These are phyloP conservation scores for Brachionus calyciflorus DNA, from an alignment of 1,140 invertebrate genomes.

Conservation along the genomic window DNA sequence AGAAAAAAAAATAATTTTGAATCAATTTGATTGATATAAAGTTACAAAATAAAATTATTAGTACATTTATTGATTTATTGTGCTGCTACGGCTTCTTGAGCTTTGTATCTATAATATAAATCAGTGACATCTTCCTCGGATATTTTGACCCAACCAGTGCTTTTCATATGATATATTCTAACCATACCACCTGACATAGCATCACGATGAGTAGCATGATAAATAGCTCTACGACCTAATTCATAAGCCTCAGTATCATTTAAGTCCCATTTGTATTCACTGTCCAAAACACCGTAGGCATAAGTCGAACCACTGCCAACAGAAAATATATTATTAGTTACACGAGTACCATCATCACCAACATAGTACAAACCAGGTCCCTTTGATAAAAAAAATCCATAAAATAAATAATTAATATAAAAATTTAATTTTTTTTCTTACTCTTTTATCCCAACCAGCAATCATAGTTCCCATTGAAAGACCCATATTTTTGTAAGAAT, in stretches of 20 bases:
- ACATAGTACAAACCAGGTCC: slow-evolving; percentile 94
- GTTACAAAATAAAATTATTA: too few relatives aligned
- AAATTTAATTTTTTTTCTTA: slow-evolving; percentile 57
- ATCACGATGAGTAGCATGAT: slow-evolving; percentile 94
- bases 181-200: slow-evolving; percentile 92
- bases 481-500: slow-evolving; percentile 83
- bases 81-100: slow-evolving; percentile 19
- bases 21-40: too few relatives aligned
- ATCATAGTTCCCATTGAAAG: slow-evolving; percentile 85
- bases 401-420: slow-evolving; percentile 14
- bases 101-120: slow-evolving; percentile 81
- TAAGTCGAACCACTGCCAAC: slow-evolving; percentile 94
- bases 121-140: slow-evolving; percentile 85
- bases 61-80: too few relatives aligned
- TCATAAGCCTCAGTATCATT: slow-evolving; percentile 86
- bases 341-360: slow-evolving; percentile 87
- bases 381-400: too few relatives aligned
- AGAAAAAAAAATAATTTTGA: too few relatives aligned
- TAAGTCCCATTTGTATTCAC: slow-evolving; percentile 77
- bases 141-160: slow-evolving; percentile 84
- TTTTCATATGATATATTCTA: slow-evolving; percentile 86
- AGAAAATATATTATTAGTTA: slow-evolving; percentile 87
- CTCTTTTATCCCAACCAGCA: slow-evolving; percentile 90
- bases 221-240: slow-evolving; percentile 85
- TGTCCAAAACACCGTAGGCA: slow-evolving; percentile 92